Percentiles rank a stretch among this genome's conserved stretches.
Conservation (phyloP, 1,140 invertebrate species). For the Drosophila simulans region DNA sequence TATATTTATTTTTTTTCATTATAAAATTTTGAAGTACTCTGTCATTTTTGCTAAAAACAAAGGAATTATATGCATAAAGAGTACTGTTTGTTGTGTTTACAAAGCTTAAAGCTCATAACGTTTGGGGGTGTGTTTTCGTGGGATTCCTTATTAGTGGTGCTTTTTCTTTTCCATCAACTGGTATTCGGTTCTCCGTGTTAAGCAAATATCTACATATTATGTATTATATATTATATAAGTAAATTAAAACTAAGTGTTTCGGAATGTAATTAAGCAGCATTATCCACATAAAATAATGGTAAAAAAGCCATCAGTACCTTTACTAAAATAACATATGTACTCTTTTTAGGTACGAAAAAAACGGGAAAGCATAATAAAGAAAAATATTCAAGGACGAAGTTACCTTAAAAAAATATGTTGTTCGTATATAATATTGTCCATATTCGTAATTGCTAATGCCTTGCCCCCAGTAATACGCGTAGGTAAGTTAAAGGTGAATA, state of each 20-base stretch:
- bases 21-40: no score
- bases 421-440: constrained; percentile 40
- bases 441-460: constrained; percentile 34
- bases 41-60: no score
- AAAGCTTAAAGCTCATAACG: constrained; percentile 11
- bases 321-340: neutral
- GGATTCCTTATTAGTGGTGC: neutral
- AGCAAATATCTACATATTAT: no score
- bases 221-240: no score
- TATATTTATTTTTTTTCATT: no score
- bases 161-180: neutral
- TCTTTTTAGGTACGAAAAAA: constrained; percentile 6
- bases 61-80: no score
- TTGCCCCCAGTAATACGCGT: constrained; percentile 63
- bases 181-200: neutral
- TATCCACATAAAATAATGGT: constrained; percentile 15
- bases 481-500: constrained; percentile 35
- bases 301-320: neutral
- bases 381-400: neutral
- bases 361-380: neutral
- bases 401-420: constrained; percentile 22
- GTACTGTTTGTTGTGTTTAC: neutral
- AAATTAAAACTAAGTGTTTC: no score
- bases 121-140: constrained; percentile 4
- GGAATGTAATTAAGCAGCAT: neutral